Evolutionary conservation across 2,888 invertebrate species (phyloP).

Genomic region (Eupithecia inturbata): DNA sequence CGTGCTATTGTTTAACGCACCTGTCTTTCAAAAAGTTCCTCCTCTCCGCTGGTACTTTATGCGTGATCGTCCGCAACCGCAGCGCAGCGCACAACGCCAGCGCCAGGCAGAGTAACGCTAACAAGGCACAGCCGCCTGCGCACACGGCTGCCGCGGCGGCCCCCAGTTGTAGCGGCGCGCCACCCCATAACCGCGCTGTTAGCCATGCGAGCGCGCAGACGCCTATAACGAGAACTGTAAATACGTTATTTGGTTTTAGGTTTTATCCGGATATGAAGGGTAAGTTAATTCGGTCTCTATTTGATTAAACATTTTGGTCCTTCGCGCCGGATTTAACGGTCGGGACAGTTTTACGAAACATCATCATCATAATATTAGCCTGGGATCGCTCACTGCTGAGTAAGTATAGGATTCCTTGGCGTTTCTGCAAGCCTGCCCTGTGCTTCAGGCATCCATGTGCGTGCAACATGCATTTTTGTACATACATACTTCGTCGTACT

Average conservation of each 20-base stretch:
- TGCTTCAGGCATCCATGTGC: too few relatives aligned
- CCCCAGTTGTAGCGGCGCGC: conserved; percentile 83
- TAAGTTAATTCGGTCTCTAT: too few relatives aligned
- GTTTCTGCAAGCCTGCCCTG: too few relatives aligned
- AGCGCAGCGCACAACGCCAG: conserved; percentile 87
- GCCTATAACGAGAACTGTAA: conserved; percentile 66
- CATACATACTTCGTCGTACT: too few relatives aligned
- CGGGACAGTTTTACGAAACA: neutral
- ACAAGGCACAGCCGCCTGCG: conserved; percentile 87
- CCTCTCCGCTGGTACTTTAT: conserved; percentile 85
- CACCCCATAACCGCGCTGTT: conserved; percentile 87
- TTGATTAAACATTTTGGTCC: too few relatives aligned
- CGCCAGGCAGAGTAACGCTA: conserved; percentile 87
- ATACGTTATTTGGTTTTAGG: neutral
- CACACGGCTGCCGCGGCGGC: conserved; percentile 86
- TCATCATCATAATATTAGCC: neutral
- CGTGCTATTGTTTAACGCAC: conserved; percentile 50
- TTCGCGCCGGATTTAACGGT: neutral
- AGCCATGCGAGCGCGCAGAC: conserved; percentile 87
- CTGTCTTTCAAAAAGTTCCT: conserved; percentile 82
- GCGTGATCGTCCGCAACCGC: conserved; percentile 84
- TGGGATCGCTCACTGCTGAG: neutral
- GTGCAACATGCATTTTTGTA: neutral
- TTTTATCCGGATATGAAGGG: neutral
- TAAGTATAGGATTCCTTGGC: too few relatives aligned